Evolutionary conservation across 2,113 vertebrate genomes (phyloP).

Genomic region (Lichenostomus cassidix): DNA sequence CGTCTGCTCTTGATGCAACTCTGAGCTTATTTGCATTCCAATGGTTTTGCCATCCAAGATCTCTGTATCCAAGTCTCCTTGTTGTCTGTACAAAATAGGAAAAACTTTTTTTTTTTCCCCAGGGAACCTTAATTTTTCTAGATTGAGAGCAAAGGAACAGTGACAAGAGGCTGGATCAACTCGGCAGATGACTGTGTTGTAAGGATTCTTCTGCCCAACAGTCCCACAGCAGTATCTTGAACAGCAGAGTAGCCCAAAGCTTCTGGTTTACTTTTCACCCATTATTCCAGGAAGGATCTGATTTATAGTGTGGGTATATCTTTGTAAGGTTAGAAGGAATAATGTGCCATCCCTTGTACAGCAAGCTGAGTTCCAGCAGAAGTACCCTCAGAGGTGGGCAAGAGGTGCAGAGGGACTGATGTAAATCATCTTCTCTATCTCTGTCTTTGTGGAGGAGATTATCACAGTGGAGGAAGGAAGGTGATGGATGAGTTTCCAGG

Average conservation of each 20-base stretch:
- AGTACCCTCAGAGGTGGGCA: background rate
- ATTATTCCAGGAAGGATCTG: background rate
- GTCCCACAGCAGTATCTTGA: background rate
- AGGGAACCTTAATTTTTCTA: background rate
- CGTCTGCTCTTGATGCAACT: background rate
- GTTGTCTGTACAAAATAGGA: background rate
- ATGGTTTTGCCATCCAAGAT: background rate
- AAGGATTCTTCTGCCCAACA: background rate
- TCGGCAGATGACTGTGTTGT: background rate
- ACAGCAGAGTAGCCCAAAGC: background rate
- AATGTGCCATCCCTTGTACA: background rate
- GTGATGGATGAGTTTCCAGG: background rate
- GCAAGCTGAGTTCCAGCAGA: background rate
- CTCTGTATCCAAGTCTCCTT: background rate
- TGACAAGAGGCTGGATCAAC: background rate
- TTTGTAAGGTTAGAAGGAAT: background rate
- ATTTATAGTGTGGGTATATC: accelerated
- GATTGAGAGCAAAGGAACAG: background rate
- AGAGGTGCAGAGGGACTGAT: background rate
- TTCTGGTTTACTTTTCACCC: background rate
- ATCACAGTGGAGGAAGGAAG: background rate
- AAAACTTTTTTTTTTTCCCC: background rate
- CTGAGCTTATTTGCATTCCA: slow-evolving; percentile 4
- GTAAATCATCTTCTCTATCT: background rate
- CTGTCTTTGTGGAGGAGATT: background rate